Base-by-base conservation (phyloP, 2,113 vertebrate species). In the Hydrochoerus hydrochaeris region DNA sequence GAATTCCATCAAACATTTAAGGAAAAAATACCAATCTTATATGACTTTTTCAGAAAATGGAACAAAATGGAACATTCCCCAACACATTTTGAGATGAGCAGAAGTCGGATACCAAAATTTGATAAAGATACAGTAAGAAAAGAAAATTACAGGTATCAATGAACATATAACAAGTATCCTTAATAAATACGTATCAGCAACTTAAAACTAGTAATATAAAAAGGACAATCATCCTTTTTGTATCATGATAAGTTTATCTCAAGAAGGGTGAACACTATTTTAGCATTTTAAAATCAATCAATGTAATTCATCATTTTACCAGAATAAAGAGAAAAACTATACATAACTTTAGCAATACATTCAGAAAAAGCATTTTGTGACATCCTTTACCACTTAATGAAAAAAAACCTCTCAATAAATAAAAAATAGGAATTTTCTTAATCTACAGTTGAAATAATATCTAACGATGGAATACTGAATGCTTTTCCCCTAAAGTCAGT, bases 331-430 rank as follows among this genome's bases (percentile, higher is more conserved):
- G 85, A 49, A 95, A 78, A 91, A 54, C 1, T n/a, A 60, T 32
- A 11, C 30, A 67, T 30, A 88, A 87, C 75, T 67, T 77, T 41
- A 89, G 44, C 9, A 90, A 69, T 78, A 78, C 22, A 82, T n/a
- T 77, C n/a, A 75, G 38, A 75, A 88, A 97, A 82, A 86, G 49
- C 17, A 92, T 91, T 87, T 89, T 83, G 88, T 63, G 88, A 77
- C 80, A 69, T 86, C 96, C 57, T 94, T 60, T 54, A 71, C 1
- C 22, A 86, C 38, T 75, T 90, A 24, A 84, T 75, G 46, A 30
- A 22, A 16, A 85, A 88, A 94, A 63, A 16, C 1, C 16, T 85
- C 69, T 71, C 54, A 80, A 41, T 6, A 87, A 96, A 86, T 65
- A 73, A 83, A 92, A 92, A 92, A 52, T 46, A 62, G 26, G 3